Evolutionary conservation across 30 jellyfish, hydroid and myxozoan species (phyloP).

Genomic region (Mastigias papua): DNA sequence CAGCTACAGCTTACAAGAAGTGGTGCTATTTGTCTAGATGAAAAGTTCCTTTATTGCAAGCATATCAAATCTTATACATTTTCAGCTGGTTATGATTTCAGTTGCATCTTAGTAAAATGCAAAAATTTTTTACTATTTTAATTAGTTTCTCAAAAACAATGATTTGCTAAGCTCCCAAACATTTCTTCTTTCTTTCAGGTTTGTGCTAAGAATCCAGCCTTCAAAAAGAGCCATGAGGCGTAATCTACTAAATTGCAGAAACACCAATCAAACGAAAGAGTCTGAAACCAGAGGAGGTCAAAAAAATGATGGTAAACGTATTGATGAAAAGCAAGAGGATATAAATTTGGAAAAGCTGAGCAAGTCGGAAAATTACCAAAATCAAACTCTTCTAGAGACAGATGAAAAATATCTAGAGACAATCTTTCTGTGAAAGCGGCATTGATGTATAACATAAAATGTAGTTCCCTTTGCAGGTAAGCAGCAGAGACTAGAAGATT

Average conservation of each 20-base stretch:
- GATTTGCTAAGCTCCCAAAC: too few relatives aligned
- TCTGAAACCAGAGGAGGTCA: neutral
- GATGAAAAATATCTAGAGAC: conserved; percentile 3
- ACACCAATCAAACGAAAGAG: neutral
- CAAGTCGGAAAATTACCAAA: neutral
- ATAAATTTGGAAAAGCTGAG: neutral
- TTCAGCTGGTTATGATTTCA: too few relatives aligned
- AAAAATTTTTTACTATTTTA: too few relatives aligned
- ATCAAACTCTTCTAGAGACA: neutral
- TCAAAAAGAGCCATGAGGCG: neutral
- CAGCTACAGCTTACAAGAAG: too few relatives aligned
- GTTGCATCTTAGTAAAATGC: too few relatives aligned
- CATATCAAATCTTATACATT: too few relatives aligned
- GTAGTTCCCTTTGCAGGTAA: neutral
- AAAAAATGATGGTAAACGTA: neutral
- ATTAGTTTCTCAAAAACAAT: too few relatives aligned
- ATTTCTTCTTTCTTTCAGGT: too few relatives aligned
- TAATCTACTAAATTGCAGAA: neutral
- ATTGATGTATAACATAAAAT: too few relatives aligned
- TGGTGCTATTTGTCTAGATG: too few relatives aligned
- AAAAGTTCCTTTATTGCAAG: too few relatives aligned
- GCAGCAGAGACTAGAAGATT: neutral
- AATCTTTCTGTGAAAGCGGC: neutral
- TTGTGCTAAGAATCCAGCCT: neutral
- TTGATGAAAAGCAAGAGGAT: neutral